Base-by-base conservation (phyloP, 2,888 invertebrate genomes). In the Oscheius myriophilus region DNA sequence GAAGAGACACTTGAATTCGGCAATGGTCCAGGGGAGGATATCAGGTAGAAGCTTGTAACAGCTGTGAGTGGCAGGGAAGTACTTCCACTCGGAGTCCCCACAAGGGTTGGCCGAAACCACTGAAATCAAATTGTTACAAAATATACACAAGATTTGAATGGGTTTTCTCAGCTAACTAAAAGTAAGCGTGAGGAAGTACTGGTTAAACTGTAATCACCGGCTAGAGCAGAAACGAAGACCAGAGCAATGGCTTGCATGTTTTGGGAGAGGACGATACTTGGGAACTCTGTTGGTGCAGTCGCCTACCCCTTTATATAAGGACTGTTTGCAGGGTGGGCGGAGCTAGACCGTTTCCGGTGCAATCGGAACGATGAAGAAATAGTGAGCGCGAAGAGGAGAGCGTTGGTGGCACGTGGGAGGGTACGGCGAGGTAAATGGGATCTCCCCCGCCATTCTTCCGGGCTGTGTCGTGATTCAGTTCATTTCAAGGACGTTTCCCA, bases 1-100 rank as follows among this genome's bases (percentile, higher is more conserved):
- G 76, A 84, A 84, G 55, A 80, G 76, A 67, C 84, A 84, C 52
- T 82, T 80, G 76, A 84, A 82, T 66, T 83, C 83, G 42, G 81
- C 79, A 18, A 82, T 76, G 45, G 81, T 81, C 83, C 83, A 84
- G 59, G 80, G 78, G 41, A 79, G 72, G 45, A 77, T 70, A 49
- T 76, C 78, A 53, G 71, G 67, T 67, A 72, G 77, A 12, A 82
- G 77, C 49, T 81, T 81, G 70, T 84, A 84, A 69, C 84, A 84
- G 45, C 79, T 76, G 54, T 78, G 73, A 23, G 78, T 80, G 58
- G 71, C 71, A 9, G 83, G 83, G 51, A 80, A 81, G 68, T 84
- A 84, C 51, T 82, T 69, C 84, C 84, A 84, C 21, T 71, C 80
- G n/a, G 73, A 64, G 54, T 72, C 73, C 12, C 61, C 61, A 46